Conservation (phyloP, 2,797 vertebrate genomes). For the Peromyscus melanophrys region DNA sequence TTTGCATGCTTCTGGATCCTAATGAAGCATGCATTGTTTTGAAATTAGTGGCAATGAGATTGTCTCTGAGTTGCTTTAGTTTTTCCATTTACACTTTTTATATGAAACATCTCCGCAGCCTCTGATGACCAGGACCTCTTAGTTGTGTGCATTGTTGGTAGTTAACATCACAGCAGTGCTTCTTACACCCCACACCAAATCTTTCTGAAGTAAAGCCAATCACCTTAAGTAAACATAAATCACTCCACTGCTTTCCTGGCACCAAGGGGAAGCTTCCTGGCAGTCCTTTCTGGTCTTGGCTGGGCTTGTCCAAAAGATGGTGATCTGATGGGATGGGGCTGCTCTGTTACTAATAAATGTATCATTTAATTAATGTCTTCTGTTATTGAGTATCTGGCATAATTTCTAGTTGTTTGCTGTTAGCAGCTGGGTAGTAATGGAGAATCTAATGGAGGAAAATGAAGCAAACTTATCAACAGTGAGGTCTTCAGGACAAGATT, state of each 20-base stretch:
- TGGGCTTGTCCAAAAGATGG: not conserved
- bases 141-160: not conserved
- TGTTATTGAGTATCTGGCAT: not conserved
- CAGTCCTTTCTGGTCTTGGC: not conserved
- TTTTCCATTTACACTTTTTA: not conserved
- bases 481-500: not conserved
- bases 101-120: not conserved
- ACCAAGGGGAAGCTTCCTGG: not conserved
- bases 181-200: not conserved
- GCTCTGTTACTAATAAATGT: not conserved
- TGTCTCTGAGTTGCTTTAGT: not conserved
- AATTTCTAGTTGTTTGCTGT: constrained; percentile 1
- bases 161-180: not conserved
- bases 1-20: not conserved
- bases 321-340: not conserved
- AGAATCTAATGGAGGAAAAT: not conserved
- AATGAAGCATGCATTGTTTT: not conserved
- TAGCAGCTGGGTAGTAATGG: not conserved
- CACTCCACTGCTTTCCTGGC: not conserved
- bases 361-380: not conserved
- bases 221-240: not conserved
- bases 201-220: not conserved
- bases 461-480: not conserved
- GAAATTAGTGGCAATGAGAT: not conserved
- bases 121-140: not conserved